Evolutionary conservation across 1,140 invertebrate species (phyloP).

Genomic region (Tetramorium alpestre): DNA sequence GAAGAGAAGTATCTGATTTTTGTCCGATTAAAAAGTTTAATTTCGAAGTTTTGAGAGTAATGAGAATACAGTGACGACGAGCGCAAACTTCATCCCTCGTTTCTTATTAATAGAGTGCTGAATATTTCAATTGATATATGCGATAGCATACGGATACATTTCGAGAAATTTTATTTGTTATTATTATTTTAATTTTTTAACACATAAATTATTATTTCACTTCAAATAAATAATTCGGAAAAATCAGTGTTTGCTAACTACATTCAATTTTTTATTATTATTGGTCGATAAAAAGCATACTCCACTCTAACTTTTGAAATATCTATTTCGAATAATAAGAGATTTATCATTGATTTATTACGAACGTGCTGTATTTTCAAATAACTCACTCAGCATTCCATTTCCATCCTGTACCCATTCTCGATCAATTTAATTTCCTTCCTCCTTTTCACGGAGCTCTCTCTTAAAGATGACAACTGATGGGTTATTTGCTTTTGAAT

Average conservation of each 20-base stretch:
- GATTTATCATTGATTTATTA: conserved; percentile 50
- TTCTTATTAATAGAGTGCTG: conserved; percentile 43
- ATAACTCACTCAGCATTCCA: neutral
- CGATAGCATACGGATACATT: no score
- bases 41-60: conserved; percentile 44
- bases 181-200: neutral
- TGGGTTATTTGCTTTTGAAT: conserved; percentile 51
- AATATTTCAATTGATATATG: conserved; percentile 23
- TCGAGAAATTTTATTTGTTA: conserved; percentile 11
- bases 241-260: neutral
- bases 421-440: conserved; percentile 53
- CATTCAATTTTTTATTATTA: neutral
- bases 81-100: conserved; percentile 13
- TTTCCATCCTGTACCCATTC: neutral
- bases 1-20: conserved; percentile 51
- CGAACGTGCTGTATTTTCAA: conserved; percentile 31
- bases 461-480: conserved; percentile 66
- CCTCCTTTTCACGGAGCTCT: conserved; percentile 47
- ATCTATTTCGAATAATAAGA: conserved; percentile 40
- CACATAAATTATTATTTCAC: neutral
- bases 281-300: neutral
- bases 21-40: conserved; percentile 59
- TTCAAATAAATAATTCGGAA: neutral
- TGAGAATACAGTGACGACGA: conserved; percentile 43
- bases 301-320: neutral